Percentiles rank a stretch among this genome's conserved stretches.
Evolutionary conservation across 2,888 invertebrate genomes (phyloP).

Genomic region (Pyrocoelia pectoralis): DNA sequence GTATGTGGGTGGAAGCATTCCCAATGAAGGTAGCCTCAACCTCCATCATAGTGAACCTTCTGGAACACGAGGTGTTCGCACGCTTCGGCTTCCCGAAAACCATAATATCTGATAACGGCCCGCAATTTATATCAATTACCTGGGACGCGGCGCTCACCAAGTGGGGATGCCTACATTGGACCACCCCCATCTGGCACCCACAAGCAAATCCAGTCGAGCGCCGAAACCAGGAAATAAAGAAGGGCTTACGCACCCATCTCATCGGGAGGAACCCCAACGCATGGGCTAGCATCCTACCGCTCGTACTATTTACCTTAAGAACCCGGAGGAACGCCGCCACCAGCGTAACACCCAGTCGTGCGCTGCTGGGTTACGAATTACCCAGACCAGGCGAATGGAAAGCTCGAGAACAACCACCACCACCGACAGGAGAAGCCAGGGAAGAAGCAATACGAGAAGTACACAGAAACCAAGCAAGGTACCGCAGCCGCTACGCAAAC

Average conservation of each 20-base stretch:
- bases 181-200: conserved; percentile 40
- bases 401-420: neutral
- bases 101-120: conserved; percentile 27
- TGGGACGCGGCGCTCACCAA: conserved; percentile 20
- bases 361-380: conserved; percentile 28
- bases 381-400: conserved; percentile 27
- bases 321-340: conserved; percentile 33
- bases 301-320: conserved; percentile 18
- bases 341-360: conserved; percentile 11
- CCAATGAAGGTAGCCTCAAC: conserved; percentile 23
- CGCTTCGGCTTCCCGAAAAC: conserved; percentile 26
- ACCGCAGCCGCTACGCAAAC: neutral
- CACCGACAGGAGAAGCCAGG: neutral
- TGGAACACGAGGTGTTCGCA: conserved; percentile 32
- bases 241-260: conserved; percentile 32
- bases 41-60: neutral
- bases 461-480: neutral
- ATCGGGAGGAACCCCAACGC: neutral
- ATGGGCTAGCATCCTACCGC: conserved; percentile 25
- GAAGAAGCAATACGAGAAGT: neutral
- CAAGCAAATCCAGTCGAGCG: conserved; percentile 42
- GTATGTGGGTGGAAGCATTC: conserved; percentile 42
- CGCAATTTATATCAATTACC: conserved; percentile 10
- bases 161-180: conserved; percentile 25
- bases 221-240: conserved; percentile 43